phyloP scores from a whole-genome alignment of 2,113 vertebrate species.

The Embiotoca jacksoni region DNA sequence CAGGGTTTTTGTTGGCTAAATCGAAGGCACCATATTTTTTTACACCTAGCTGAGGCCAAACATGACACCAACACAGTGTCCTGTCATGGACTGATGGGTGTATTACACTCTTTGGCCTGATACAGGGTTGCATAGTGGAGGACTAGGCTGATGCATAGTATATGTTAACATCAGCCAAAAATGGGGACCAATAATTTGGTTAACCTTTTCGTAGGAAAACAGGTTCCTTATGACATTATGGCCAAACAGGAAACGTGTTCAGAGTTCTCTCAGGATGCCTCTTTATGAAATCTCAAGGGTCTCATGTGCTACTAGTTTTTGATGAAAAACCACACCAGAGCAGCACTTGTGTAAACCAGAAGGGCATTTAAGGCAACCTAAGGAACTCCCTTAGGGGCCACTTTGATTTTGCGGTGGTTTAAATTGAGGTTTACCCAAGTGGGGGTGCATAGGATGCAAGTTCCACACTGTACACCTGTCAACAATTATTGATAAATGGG shows the following conservation, averaged over 20 bases:
- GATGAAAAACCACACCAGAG: background rate
- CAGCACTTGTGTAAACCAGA: background rate
- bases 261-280: background rate
- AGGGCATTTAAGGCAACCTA: background rate
- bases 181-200: too few relatives aligned
- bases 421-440: constrained; percentile 27
- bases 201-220: background rate
- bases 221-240: background rate
- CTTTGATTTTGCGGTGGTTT: constrained; percentile 20
- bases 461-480: background rate
- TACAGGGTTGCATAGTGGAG: too few relatives aligned
- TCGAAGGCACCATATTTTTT: too few relatives aligned
- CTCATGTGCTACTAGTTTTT: too few relatives aligned
- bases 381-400: constrained; percentile 10
- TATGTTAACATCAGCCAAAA: too few relatives aligned
- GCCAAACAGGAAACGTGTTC: background rate
- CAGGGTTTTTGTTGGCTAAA: too few relatives aligned
- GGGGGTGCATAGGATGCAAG: background rate
- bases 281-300: too few relatives aligned
- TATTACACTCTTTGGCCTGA: too few relatives aligned
- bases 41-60: too few relatives aligned
- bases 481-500: background rate
- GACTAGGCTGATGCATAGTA: too few relatives aligned
- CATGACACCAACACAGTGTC: background rate
- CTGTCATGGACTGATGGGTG: too few relatives aligned